Base-by-base conservation (phyloP, 2,888 invertebrate species). In the Apoda limacodes region DNA sequence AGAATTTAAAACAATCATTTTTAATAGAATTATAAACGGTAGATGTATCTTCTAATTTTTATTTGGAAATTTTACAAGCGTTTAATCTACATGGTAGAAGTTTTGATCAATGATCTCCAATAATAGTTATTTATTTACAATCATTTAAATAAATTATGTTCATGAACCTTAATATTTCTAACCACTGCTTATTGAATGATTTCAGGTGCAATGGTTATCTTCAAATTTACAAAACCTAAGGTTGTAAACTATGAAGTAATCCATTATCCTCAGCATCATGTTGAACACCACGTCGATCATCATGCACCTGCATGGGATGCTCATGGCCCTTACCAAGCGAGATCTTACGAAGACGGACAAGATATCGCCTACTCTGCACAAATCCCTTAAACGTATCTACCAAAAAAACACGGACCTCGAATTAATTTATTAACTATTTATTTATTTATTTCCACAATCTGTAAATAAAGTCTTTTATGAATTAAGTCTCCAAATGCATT, bases 201-300 rank as follows among this genome's bases (percentile, higher is more conserved):
- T 40, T 10, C 59, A 82, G 81, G 80, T 42, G 93, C 93, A 35
- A 84, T 93, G 84, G 84, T 93, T 29, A 89, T 93, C 62, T 93
- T 93, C 81, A 92, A 92, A 71, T 85, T 93, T 60, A 89, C 92
- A 46, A 92, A 92, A 57, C 93, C 93, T 34, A 93, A 93, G 76
- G 88, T 89, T 50, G 87, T 92, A 43, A 92, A 92, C 70, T 93
- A 93, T 57, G 93, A 93, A 78, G 91, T 93, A 27, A 88, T 92
- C 45, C 92, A 93, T 65, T 91, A 90, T 57, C 89, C 89, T 17
- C 87, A 87, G 50, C 86, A 85, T 46, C 83, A 84, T 39, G 89
- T 89, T 32, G 89, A 90, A 39, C 87, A 87, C 35, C 85, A 86
- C 10, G 83, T 86, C 2, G 86, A 86, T 48, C 86, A 86, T 42